Evolutionary conservation across 2,888 invertebrate genomes (phyloP).

Genomic region (Helleia helle): DNA sequence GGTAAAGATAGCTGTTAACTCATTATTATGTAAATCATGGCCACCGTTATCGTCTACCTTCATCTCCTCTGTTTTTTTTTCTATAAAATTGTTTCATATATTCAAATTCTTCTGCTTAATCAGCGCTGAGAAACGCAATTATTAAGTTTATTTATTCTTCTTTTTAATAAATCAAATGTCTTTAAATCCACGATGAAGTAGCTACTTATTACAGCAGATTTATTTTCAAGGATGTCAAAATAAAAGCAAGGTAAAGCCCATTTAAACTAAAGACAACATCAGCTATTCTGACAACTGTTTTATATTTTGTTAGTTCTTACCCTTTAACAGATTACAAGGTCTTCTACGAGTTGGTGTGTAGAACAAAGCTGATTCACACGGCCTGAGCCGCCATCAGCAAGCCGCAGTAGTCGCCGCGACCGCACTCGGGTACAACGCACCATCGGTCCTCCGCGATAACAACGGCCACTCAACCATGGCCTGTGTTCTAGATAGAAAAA

Average conservation of each 20-base stretch:
- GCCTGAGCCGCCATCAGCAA: slow-evolving; percentile 39
- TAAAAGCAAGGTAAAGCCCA: neutral
- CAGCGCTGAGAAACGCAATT: too few species aligned
- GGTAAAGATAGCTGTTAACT: too few species aligned
- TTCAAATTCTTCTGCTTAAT: too few species aligned
- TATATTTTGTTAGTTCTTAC: slow-evolving; percentile 10
- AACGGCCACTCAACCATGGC: slow-evolving; percentile 47
- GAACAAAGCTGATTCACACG: slow-evolving; percentile 59
- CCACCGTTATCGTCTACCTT: too few species aligned
- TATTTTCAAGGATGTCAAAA: neutral
- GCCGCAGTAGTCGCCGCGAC: slow-evolving; percentile 53
- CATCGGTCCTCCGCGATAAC: slow-evolving; percentile 28
- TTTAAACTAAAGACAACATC: neutral
- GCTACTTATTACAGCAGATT: neutral
- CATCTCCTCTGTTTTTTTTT: too few species aligned
- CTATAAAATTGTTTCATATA: too few species aligned
- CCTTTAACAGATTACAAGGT: slow-evolving; percentile 21
- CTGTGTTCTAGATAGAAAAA: slow-evolving; percentile 36
- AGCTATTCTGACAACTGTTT: neutral
- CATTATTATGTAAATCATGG: too few species aligned
- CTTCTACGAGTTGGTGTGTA: slow-evolving; percentile 21
- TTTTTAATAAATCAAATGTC: too few species aligned
- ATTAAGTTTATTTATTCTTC: too few species aligned
- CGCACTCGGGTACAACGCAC: slow-evolving; percentile 56
- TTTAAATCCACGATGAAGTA: too few species aligned